A percentile compares a stretch with the other conserved stretches of the same genome.
phyloP scores from a whole-genome alignment of 2,113 vertebrate species.

The Ursus arctos region DNA sequence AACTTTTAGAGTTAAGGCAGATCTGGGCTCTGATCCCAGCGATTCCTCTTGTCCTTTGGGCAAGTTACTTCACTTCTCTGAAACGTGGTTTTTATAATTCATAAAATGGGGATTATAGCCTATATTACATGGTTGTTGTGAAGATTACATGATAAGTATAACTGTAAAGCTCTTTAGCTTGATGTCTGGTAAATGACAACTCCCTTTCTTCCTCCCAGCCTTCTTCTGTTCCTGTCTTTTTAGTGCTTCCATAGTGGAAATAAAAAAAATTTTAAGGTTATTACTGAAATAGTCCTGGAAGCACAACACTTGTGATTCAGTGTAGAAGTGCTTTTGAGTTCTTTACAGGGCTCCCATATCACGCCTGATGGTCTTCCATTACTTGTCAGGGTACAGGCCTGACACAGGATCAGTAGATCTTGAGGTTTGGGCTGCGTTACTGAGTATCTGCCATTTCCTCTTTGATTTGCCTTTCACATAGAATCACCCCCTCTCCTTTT shows the following conservation, averaged over 20 bases:
- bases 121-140: neutral
- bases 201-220: neutral
- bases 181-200: neutral
- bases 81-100: constrained; percentile 54
- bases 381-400: neutral
- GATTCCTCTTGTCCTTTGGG: neutral
- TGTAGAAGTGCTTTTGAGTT: neutral
- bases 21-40: constrained; percentile 8
- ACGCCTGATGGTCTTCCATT: neutral
- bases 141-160: constrained; percentile 16
- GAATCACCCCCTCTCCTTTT: neutral
- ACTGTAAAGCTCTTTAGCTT: neutral
- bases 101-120: constrained; percentile 20
- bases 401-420: neutral
- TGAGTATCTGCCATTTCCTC: neutral
- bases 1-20: neutral
- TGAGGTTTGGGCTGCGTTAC: neutral
- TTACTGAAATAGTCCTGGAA: neutral
- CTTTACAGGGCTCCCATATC: neutral
- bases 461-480: constrained; percentile 26
- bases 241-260: neutral
- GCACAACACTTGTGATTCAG: constrained; percentile 11
- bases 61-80: constrained; percentile 33
- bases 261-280: constrained; percentile 39
- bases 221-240: neutral